Base-by-base conservation (phyloP, 1,140 invertebrate species). In the Drosophila oshimai region DNA sequence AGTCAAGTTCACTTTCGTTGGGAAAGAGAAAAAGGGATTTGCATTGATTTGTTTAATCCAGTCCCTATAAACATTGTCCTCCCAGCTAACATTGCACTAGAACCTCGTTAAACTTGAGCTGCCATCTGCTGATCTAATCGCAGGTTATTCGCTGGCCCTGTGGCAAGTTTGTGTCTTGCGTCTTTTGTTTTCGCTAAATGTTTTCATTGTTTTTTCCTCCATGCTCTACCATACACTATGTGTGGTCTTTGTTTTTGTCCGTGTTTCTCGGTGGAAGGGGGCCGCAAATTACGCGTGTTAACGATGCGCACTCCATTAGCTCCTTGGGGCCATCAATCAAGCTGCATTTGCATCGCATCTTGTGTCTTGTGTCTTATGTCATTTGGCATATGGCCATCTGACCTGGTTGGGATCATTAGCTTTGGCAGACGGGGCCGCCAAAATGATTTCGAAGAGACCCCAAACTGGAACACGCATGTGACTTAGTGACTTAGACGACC, bases 401-500 rank as follows among this genome's bases (percentile, higher is more conserved):
- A 74, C 78, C 69, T 53, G 49, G 39, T 45, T 51, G 28, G 49
- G 55, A 74, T 84, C 79, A 83, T 84, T 84, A 79, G 51, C 49
- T 61, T n/a, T n/a, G n/a, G n/a, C 42, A 17, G 13, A 31, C 42
- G 36, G 34, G 41, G 18, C 17, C 46, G 41, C 44, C 53, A 57
- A 74, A 78, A 76, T 73, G 36, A 77, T 76, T 68, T 68, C 33
- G 2, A 33, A 57, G 28, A 34, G 22, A 2, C 44, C 12, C 20
- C 2, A 58, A 86, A 67, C 58, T 83, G 47, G 79, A 74, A 49
- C 80, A 83, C 79, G 79, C 79, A 83, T 45, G 33, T 12, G 18
- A 61, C 28, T 34, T 47, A 47, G 34, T 44, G 47, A 26, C 26
- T 36, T 22, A 37, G 28, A n/a, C n/a, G n/a, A n/a, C n/a, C 39